Evolutionary conservation across 2,888 invertebrate species (phyloP), one percentile per base, ranked within the genome.

Genomic region (Sepioteuthis lessoniana): DNA sequence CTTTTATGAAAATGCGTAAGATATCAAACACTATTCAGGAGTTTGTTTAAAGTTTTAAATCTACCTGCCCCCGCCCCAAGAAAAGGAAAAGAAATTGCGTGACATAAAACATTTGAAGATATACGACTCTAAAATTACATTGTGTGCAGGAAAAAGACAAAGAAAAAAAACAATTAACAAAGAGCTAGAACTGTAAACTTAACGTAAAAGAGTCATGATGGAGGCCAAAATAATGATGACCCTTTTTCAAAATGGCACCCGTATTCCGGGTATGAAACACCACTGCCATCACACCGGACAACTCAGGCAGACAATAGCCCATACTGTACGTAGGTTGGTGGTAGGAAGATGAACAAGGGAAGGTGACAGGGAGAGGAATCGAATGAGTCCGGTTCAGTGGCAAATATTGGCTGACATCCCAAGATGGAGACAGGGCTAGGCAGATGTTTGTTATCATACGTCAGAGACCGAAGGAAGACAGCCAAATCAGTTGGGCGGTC

Each of bases 401-500:
- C 76, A 76, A 76, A 76, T 76, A 21, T 76, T 76, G 76, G 76
- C 76, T 76, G n/a, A n/a, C 76, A n/a, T 76, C 76, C 76, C 76
- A 76, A n/a, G 31, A 13, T 76, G 76, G 76, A 76, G 76, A 76
- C 76, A 76, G 76, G 7, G 76, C 31, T 76, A 76, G 31, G 76
- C 76, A 76, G 76, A 31, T 76, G 76, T 76, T 76, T 76, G 76
- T 76, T 76, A 76, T 76, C 76, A n/a, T 76, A 76, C n/a, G 76
- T 76, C n/a, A 76, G 76, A 76, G 31, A 76, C 76, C 31, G 31
- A 16, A 76, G 76, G 76, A 76, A 76, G 76, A 76, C 76, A n/a
- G 76, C 76, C 76, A 76, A 76, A 76, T 76, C 76, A n/a, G 76
- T 76, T 76, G 76, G 76, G n/a, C 76, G n/a, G 76, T 76, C n/a